These are phyloP conservation scores for Microtus oregoni DNA, from an alignment of 2,113 vertebrate genomes.

Conservation along the genomic window DNA sequence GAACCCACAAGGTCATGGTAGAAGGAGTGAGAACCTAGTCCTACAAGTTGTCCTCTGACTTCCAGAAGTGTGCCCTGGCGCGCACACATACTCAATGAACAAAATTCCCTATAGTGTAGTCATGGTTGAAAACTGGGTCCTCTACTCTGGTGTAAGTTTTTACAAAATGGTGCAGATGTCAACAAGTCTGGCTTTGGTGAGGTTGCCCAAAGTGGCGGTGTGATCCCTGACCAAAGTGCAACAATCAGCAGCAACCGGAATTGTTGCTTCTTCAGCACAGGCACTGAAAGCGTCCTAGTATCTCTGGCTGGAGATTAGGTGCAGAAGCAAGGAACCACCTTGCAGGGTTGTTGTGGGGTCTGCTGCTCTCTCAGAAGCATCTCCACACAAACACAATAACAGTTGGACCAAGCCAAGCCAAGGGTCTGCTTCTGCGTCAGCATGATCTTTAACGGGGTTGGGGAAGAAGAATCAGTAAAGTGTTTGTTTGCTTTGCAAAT, in stretches of 20 bases:
- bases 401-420: not conserved
- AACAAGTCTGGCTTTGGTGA: not conserved
- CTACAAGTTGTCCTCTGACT: not conserved
- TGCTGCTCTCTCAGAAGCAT: not conserved
- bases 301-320: not conserved
- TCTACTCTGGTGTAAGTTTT: not conserved
- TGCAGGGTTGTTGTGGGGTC: not conserved
- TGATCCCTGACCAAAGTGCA: too few relatives aligned
- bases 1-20: not conserved
- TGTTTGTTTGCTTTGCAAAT: not conserved
- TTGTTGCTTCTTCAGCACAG: not conserved
- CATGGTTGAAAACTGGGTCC: not conserved
- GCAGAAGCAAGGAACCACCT: not conserved
- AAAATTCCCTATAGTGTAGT: not conserved
- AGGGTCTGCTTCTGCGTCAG: not conserved
- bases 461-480: not conserved
- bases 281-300: too few relatives aligned
- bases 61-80: not conserved
- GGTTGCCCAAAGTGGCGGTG: too few relatives aligned
- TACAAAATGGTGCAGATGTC: not conserved
- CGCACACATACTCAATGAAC: not conserved
- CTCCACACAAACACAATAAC: not conserved
- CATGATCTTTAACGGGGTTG: not conserved
- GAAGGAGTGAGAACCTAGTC: not conserved
- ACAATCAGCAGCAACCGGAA: not conserved